A percentile compares a stretch with the other conserved stretches of the same genome.
phyloP scores from a whole-genome alignment of 2,888 invertebrate species.

The Abrostola tripartita region DNA sequence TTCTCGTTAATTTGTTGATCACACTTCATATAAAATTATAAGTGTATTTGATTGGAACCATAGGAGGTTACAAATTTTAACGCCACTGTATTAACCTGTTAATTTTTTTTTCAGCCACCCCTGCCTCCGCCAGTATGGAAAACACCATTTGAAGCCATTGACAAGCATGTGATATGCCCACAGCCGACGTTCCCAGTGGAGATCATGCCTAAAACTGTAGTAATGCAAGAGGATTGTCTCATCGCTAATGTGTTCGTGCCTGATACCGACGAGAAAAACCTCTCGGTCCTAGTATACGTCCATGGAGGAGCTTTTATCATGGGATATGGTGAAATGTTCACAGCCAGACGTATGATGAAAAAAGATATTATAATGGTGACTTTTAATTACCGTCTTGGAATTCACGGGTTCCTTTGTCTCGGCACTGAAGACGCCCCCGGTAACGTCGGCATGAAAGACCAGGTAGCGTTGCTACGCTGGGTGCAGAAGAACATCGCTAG shows the following conservation, averaged over 20 bases:
- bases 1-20: too few relatives aligned
- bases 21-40: background rate
- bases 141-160: slow-evolving; percentile 56
- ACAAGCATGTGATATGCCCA: slow-evolving; percentile 59
- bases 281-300: slow-evolving; percentile 60
- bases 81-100: background rate
- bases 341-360: slow-evolving; percentile 41
- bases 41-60: background rate
- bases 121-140: slow-evolving; percentile 62
- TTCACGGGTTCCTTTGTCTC: slow-evolving; percentile 61
- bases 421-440: slow-evolving; percentile 64
- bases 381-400: slow-evolving; percentile 63
- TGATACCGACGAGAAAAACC: slow-evolving; percentile 60
- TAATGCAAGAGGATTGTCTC: slow-evolving; percentile 69
- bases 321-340: slow-evolving; percentile 45
- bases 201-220: background rate
- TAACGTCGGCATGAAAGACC: slow-evolving; percentile 70
- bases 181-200: slow-evolving; percentile 34
- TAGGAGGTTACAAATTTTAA: too few relatives aligned
- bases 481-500: slow-evolving; percentile 64
- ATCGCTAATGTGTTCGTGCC: slow-evolving; percentile 72
- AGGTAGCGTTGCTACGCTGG: slow-evolving; percentile 65
- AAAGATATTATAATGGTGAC: slow-evolving; percentile 56
- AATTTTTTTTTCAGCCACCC: slow-evolving; percentile 59
- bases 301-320: slow-evolving; percentile 63